phyloP scores from a whole-genome alignment of 1,140 invertebrate species.

The Drosophila lacteicornis region DNA sequence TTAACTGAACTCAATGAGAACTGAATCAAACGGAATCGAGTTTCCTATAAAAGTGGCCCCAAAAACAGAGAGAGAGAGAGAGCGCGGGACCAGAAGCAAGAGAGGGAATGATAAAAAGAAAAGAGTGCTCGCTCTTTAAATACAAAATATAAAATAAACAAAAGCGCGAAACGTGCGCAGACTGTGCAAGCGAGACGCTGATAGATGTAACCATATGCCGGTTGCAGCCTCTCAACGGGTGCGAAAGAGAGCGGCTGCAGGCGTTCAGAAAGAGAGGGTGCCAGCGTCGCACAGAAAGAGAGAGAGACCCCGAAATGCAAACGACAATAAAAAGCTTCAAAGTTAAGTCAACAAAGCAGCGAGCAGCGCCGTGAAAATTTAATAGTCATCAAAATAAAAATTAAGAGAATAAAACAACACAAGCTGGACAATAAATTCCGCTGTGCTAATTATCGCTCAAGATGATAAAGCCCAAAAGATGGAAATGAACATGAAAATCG shows the following conservation, averaged over 20 bases:
- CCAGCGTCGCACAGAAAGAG: neutral
- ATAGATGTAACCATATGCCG: constrained; percentile 30
- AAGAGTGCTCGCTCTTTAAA: constrained; percentile 16
- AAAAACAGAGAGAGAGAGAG: constrained; percentile 18
- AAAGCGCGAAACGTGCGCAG: constrained; percentile 73
- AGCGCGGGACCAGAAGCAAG: neutral
- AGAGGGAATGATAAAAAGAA: constrained; percentile 10
- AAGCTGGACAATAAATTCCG: constrained; percentile 31
- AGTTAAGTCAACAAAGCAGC: constrained; percentile 60
- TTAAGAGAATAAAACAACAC: constrained; percentile 9
- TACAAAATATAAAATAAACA: constrained; percentile 65
- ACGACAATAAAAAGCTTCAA: constrained; percentile 61
- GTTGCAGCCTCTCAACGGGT: constrained; percentile 24
- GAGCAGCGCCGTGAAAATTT: constrained; percentile 48
- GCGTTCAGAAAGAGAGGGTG: neutral
- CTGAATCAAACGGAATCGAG: constrained; percentile 46
- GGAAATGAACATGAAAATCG: constrained; percentile 8
- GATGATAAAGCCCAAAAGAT: constrained; percentile 13
- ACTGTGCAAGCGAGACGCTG: constrained; percentile 19
- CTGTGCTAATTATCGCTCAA: constrained; percentile 36
- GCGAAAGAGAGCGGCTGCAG: constrained; percentile 3
- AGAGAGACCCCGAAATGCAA: constrained; percentile 23
- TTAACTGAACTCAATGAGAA: constrained; percentile 70
- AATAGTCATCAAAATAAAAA: constrained; percentile 64
- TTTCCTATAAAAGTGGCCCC: constrained; percentile 68